Percentiles rank a stretch among this genome's conserved stretches.
Conservation (phyloP, 2,888 invertebrate species). For the Papilio protenor region DNA sequence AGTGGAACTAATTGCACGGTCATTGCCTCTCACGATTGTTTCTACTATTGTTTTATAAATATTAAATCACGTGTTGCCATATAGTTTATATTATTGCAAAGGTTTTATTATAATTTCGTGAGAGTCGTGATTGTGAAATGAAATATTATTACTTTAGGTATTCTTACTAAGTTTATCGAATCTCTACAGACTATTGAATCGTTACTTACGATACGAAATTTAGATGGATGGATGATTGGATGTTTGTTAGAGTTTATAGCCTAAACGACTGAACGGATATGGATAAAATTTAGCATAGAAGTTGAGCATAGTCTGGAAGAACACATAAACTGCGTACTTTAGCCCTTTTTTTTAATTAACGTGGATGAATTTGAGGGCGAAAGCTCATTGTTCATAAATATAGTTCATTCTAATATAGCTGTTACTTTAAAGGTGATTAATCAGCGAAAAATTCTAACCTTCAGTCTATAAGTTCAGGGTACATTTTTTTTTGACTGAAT, state of each 20-base stretch:
- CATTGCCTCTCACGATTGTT: conserved; percentile 45
- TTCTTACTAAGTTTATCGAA: background rate
- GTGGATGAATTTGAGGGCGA: too few species aligned
- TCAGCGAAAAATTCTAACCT: background rate
- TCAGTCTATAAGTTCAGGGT: background rate
- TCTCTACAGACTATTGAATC: background rate
- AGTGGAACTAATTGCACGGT: conserved; percentile 53
- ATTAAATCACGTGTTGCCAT: background rate
- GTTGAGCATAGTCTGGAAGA: too few species aligned
- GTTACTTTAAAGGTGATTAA: background rate
- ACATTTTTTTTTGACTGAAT: too few species aligned
- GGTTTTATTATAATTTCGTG: background rate
- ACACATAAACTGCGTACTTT: too few species aligned
- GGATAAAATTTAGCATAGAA: too few species aligned
- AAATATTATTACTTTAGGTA: background rate
- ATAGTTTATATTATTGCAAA: background rate
- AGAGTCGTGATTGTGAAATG: background rate
- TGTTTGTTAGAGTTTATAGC: too few species aligned
- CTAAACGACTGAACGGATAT: too few species aligned
- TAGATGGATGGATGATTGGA: too few species aligned
- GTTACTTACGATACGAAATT: background rate
- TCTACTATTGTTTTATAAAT: conserved; percentile 32
- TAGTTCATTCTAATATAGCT: background rate
- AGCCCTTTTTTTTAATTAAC: too few species aligned
- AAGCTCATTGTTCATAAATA: background rate